Percentiles rank a stretch among this genome's conserved stretches.
Evolutionary conservation across 2,888 invertebrate species (phyloP).

Genomic region (Buathra laborator): DNA sequence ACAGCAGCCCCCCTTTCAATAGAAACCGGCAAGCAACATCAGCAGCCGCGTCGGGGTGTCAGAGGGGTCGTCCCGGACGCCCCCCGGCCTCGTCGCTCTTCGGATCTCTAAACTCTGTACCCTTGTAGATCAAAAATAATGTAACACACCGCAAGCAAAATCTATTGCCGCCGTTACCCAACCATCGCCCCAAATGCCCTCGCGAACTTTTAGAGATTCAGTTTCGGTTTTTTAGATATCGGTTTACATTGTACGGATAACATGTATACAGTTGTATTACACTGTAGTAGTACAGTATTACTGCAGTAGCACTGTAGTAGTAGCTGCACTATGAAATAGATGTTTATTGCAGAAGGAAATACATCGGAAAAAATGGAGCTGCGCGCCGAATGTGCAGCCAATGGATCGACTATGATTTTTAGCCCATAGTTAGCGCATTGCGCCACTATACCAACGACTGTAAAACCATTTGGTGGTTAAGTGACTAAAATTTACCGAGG

Average conservation of each 20-base stretch:
- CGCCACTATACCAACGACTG: background rate
- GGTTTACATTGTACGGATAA: background rate
- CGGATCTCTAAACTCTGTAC: conserved; percentile 21
- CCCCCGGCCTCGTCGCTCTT: conserved; percentile 36
- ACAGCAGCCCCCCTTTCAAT: conserved; percentile 62
- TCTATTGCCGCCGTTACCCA: conserved; percentile 13
- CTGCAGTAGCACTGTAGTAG: too few relatives aligned
- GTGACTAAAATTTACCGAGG: too few relatives aligned
- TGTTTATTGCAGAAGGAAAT: too few relatives aligned
- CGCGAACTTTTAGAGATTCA: conserved; percentile 1
- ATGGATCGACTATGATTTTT: too few relatives aligned
- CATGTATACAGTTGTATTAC: background rate
- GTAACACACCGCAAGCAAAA: conserved; percentile 41
- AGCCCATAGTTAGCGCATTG: too few relatives aligned
- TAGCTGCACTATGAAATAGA: too few relatives aligned
- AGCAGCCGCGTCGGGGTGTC: conserved; percentile 49
- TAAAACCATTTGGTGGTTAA: too few relatives aligned
- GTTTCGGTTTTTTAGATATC: background rate
- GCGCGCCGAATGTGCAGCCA: too few relatives aligned
- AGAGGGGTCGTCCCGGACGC: conserved; percentile 48
- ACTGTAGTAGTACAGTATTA: too few relatives aligned
- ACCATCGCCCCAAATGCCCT: background rate
- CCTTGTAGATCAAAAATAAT: conserved; percentile 45
- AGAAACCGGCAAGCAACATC: conserved; percentile 38
- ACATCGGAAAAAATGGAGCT: too few relatives aligned